A percentile compares a stretch with the other conserved stretches of the same genome.
Conservation (phyloP, 2,888 invertebrate genomes). For the Adela reaumurella region DNA sequence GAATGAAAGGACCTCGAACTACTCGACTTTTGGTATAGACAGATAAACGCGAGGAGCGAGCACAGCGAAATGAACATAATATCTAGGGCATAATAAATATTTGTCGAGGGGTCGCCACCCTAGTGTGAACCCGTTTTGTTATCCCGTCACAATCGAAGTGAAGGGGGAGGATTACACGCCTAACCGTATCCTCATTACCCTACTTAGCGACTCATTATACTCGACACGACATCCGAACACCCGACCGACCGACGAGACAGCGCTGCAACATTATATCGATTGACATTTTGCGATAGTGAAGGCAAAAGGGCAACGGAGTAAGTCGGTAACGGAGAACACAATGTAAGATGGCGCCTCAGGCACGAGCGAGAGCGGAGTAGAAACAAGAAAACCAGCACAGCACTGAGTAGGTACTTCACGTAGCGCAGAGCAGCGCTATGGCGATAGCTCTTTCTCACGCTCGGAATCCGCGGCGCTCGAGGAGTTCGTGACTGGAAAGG, state of each 20-base stretch:
- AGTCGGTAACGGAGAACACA: too few relatives aligned
- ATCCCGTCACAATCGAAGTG: conserved; percentile 8
- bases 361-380: too few relatives aligned
- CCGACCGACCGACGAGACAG: background rate
- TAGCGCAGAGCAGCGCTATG: background rate
- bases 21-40: background rate
- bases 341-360: too few relatives aligned
- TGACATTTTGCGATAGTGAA: conserved; percentile 23
- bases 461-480: background rate
- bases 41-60: background rate
- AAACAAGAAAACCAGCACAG: too few relatives aligned
- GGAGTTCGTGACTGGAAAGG: background rate
- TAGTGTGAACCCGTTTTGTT: background rate
- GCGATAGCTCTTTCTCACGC: background rate
- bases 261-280: background rate
- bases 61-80: background rate
- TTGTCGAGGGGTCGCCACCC: background rate
- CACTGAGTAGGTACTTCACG: too few relatives aligned
- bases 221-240: conserved; percentile 31
- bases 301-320: conserved; percentile 18
- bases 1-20: background rate
- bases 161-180: conserved; percentile 39
- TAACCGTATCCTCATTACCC: conserved; percentile 29
- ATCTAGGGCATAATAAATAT: background rate
- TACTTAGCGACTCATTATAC: conserved; percentile 39